These are phyloP conservation scores for Triplophysa bombifrons DNA, from an alignment of 2,797 vertebrate species.

Conservation along the genomic window DNA sequence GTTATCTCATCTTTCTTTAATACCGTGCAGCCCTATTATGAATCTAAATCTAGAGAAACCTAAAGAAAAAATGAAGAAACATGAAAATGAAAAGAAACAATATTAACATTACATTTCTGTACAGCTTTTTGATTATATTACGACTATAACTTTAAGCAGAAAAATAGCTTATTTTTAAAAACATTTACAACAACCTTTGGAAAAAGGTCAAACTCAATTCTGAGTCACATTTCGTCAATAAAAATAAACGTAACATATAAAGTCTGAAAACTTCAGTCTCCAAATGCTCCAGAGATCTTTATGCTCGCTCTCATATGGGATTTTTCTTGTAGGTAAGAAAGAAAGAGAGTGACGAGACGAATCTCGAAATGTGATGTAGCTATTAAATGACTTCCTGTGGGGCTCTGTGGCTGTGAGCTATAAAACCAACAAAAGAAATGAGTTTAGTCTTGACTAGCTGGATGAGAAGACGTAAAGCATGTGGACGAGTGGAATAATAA, in stretches of 20 bases:
- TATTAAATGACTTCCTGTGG: constrained; percentile 45
- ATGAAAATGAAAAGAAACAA: not conserved
- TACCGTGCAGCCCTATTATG: too few species aligned
- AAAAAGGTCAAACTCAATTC: not conserved
- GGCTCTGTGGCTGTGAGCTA: constrained; percentile 31
- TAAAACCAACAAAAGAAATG: constrained; percentile 58
- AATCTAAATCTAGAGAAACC: not conserved
- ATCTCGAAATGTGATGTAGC: constrained; percentile 42
- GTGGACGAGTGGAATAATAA: constrained; percentile 50
- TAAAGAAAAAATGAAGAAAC: not conserved
- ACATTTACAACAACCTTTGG: too few species aligned
- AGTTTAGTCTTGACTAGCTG: constrained; percentile 50
- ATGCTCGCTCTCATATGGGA: too few species aligned
- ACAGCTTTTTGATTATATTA: too few species aligned
- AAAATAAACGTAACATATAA: too few species aligned
- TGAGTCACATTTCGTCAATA: not conserved
- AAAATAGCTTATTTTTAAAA: too few species aligned
- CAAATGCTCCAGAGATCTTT: constrained; percentile 2
- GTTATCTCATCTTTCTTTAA: too few species aligned
- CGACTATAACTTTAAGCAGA: too few species aligned
- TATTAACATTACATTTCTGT: too few species aligned
- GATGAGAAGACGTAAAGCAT: constrained; percentile 53
- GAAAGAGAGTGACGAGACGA: constrained; percentile 21
- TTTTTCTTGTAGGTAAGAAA: constrained; percentile 13
- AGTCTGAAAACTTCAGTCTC: not conserved